Conservation (phyloP, 2,797 vertebrate species). For the Micrastur ruficollis region DNA sequence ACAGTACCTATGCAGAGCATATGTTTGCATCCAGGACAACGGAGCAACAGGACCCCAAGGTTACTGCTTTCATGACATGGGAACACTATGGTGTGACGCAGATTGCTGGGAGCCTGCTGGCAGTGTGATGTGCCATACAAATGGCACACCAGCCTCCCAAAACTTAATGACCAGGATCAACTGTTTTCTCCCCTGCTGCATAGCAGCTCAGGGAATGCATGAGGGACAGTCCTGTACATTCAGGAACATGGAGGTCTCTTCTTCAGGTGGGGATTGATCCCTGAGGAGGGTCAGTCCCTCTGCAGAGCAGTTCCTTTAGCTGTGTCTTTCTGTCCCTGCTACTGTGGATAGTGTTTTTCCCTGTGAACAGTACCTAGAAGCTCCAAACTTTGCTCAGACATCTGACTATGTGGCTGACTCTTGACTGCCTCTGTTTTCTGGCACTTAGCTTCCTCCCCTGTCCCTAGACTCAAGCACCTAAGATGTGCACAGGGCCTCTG, state of each 20-base stretch:
- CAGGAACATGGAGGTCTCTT: not conserved
- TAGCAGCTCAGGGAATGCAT: not conserved
- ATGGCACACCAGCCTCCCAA: not conserved
- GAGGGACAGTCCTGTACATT: not conserved
- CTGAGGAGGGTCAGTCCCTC: not conserved
- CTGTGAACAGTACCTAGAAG: not conserved
- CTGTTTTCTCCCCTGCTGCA: not conserved
- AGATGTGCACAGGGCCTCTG: not conserved
- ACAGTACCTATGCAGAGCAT: accelerated
- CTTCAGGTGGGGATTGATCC: not conserved
- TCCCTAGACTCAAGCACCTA: not conserved
- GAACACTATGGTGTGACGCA: not conserved
- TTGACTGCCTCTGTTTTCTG: not conserved
- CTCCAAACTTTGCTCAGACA: not conserved
- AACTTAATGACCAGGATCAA: not conserved
- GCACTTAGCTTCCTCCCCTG: not conserved
- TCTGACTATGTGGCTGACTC: not conserved
- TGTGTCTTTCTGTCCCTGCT: not conserved
- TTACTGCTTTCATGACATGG: not conserved
- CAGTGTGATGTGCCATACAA: not conserved
- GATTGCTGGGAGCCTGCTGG: not conserved
- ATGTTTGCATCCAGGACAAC: not conserved
- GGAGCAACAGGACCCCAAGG: not conserved
- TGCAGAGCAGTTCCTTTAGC: not conserved
- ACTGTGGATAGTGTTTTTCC: not conserved